Evolutionary conservation across 1,140 invertebrate species (phyloP).

Genomic region (Gryon sp.): DNA sequence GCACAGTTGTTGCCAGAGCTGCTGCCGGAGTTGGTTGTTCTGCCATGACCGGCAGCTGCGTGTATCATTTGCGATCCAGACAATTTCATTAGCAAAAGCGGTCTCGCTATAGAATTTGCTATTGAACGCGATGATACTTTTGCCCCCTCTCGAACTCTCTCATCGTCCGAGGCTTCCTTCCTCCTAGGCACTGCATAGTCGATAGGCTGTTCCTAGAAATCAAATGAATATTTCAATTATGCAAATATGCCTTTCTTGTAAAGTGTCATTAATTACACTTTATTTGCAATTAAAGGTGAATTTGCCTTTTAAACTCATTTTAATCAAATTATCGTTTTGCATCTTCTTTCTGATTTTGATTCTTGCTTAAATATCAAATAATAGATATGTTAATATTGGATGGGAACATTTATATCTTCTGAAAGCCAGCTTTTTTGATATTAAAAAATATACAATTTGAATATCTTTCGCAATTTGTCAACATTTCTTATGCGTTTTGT

Average conservation of each 20-base stretch:
- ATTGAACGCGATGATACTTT: conserved; percentile 79
- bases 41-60: conserved; percentile 88
- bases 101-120: conserved; percentile 76
- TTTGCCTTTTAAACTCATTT: conserved; percentile 3
- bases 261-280: conserved; percentile 15
- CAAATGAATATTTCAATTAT: conserved; percentile 49
- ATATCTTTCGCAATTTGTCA: too few species aligned
- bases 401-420: too few species aligned
- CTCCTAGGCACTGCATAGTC: conserved; percentile 92
- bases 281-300: conserved; percentile 14
- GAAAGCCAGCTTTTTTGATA: too few species aligned
- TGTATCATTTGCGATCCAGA: conserved; percentile 74
- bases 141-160: conserved; percentile 81
- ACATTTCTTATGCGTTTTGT: too few species aligned
- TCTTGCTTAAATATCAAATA: too few species aligned
- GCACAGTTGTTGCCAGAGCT: conserved; percentile 72
- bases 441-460: too few species aligned
- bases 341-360: too few species aligned
- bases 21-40: conserved; percentile 79
- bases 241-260: conserved; percentile 28
- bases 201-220: conserved; percentile 88
- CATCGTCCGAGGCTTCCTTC: conserved; percentile 83
- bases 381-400: too few species aligned
- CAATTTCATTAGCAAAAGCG: conserved; percentile 73
- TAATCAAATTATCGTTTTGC: background rate